Evolutionary conservation across 64 coral and sea anemone species (phyloP), one percentile per base, ranked within the genome.

Genomic region (Actinia tenebrosa): DNA sequence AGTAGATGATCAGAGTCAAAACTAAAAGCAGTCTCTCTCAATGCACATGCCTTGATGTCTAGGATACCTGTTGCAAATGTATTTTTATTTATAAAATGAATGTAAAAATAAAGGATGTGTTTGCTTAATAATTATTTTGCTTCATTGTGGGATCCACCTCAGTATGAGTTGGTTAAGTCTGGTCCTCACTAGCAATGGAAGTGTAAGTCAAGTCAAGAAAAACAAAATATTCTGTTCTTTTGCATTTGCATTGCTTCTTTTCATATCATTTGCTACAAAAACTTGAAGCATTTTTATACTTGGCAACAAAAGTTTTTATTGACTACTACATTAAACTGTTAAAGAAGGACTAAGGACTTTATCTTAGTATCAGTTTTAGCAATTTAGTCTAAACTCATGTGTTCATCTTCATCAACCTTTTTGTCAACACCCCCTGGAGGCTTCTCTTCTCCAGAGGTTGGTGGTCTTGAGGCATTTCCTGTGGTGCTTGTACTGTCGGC

Each of bases 331-430:
- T 13, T 30, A 75, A 42, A 75, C 69, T 75, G 25, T 13, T 26
- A 77, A 56, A 44, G 37, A 77, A 77, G 0, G 0, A 55, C 53
- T 55, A 77, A 77, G 0, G 0, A 55, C 53, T 75, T 77, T 23
- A 56, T 37, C 18, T 77, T 56, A 26, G 20, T 5, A 56, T 87
- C 23, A 53, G 53, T 19, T 58, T 19, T 16, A 43, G n/a, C 17
- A 4, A 58, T 23, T 61, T 78, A 97, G 84, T 97, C 94, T 60
- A 97, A 86, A 23, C 84, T 87, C 94, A 97, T 97, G 11, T 87
- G 79, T 25, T 97, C 94, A 16, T 97, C 94, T 43, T 97, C 91
- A 53, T 97, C 82, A 61, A 93, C 91, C 68, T 93, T 97, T 23
- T 93, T 64, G 78, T 75, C 13, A 42, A 1, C 3, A 42, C 3